Evolutionary conservation across 2,797 vertebrate genomes (phyloP).

Genomic region (Iguana delicatissima): DNA sequence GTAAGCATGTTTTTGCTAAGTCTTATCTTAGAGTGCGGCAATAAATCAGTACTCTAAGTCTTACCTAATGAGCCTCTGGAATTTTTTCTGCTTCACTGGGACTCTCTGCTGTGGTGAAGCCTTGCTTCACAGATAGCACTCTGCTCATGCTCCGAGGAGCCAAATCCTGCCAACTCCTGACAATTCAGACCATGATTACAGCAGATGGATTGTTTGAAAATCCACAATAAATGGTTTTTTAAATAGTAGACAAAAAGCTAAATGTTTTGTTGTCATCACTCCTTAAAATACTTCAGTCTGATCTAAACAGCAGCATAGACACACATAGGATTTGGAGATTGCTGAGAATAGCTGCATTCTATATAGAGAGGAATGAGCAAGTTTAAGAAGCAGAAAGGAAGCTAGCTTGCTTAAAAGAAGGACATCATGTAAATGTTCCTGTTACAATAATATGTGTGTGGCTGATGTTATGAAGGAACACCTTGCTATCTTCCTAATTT

Average conservation of each 20-base stretch:
- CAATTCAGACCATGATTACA: neutral
- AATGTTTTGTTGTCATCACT: neutral
- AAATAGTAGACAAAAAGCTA: neutral
- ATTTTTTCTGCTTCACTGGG: no score
- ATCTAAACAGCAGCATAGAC: neutral
- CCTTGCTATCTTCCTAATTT: neutral
- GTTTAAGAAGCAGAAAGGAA: neutral
- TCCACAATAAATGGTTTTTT: neutral
- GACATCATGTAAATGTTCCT: neutral
- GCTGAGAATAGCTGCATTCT: constrained; percentile 5
- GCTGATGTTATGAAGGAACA: neutral
- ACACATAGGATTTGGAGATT: neutral
- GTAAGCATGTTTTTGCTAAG: no score
- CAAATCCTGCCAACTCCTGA: no score
- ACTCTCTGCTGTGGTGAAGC: no score
- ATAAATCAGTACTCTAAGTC: no score
- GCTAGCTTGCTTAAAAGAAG: neutral
- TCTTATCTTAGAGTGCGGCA: no score
- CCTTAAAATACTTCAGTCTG: neutral
- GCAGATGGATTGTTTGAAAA: neutral
- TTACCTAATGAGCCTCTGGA: no score
- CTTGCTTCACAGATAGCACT: no score
- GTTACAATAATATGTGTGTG: neutral
- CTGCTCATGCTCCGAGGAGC: no score
- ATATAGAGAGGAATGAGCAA: neutral